These are phyloP conservation scores for Microcebus lehilahytsara DNA, from an alignment of 2,113 vertebrate genomes.

Conservation along the genomic window DNA sequence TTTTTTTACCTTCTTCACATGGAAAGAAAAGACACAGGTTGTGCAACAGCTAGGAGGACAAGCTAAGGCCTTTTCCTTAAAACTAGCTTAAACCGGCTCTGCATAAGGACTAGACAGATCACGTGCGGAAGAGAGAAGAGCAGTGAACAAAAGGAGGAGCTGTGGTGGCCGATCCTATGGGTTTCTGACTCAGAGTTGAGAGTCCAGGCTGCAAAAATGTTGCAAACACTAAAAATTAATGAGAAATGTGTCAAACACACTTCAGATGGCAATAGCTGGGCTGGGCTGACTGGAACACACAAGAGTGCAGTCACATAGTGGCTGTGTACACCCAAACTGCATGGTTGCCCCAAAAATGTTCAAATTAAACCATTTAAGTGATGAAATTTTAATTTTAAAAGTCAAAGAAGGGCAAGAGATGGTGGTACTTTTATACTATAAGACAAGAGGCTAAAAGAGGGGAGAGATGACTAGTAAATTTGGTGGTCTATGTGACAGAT, in stretches of 20 bases:
- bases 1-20: neutral
- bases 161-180: neutral
- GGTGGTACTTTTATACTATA: neutral
- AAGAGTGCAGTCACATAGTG: neutral
- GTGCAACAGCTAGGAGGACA: neutral
- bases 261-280: neutral
- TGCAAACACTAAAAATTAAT: neutral
- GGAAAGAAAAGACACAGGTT: neutral
- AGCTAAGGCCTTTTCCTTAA: neutral
- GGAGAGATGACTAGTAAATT: neutral
- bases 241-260: neutral
- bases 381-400: conserved; percentile 9
- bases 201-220: neutral
- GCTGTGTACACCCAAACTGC: neutral
- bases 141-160: neutral
- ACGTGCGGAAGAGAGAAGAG: too few relatives aligned
- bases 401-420: neutral
- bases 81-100: neutral
- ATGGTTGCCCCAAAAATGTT: neutral
- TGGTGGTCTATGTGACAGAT: neutral
- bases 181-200: neutral
- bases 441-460: neutral
- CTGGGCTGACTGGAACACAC: neutral
- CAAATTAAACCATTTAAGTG: neutral
- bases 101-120: neutral